Evolutionary conservation across 2,797 vertebrate species (phyloP).

Genomic region (Salarias fasciatus): DNA sequence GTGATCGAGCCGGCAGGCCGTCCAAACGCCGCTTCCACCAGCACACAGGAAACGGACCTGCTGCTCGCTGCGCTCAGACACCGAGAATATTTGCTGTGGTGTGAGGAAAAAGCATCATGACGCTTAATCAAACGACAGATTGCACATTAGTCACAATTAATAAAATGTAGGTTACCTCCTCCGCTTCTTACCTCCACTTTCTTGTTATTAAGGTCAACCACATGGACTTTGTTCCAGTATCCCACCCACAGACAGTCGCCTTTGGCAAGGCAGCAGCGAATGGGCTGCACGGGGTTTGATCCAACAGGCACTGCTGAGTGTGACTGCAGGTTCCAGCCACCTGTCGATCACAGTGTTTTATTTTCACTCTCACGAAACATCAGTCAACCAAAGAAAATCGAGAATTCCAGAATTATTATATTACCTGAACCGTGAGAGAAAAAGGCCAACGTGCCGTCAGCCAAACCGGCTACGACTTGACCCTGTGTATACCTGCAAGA

Average conservation of each 20-base stretch:
- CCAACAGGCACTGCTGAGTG: constrained; percentile 74
- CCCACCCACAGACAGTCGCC: constrained; percentile 80
- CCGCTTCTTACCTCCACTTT: constrained; percentile 77
- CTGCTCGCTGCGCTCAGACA: constrained; percentile 83
- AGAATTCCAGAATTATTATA: neutral
- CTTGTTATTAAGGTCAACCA: constrained; percentile 73
- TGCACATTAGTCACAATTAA: neutral
- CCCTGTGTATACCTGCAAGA: constrained; percentile 76
- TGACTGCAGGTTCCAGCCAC: constrained; percentile 81
- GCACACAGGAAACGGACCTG: constrained; percentile 85
- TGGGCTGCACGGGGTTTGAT: constrained; percentile 81
- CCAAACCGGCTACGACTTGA: constrained; percentile 84
- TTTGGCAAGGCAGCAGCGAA: constrained; percentile 85
- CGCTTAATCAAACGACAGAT: neutral
- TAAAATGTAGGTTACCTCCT: too few species aligned
- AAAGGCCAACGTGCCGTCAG: constrained; percentile 85
- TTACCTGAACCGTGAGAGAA: constrained; percentile 82
- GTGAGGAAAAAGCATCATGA: constrained; percentile 9
- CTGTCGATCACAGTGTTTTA: constrained; percentile 54
- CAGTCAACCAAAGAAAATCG: neutral
- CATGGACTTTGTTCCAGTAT: constrained; percentile 84
- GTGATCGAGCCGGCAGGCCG: constrained; percentile 82
- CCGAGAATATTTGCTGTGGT: constrained; percentile 78
- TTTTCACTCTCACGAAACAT: neutral
- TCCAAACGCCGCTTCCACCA: constrained; percentile 84